Conservation (phyloP, 2,888 invertebrate species). For the Pristionchus maxplancki region DNA sequence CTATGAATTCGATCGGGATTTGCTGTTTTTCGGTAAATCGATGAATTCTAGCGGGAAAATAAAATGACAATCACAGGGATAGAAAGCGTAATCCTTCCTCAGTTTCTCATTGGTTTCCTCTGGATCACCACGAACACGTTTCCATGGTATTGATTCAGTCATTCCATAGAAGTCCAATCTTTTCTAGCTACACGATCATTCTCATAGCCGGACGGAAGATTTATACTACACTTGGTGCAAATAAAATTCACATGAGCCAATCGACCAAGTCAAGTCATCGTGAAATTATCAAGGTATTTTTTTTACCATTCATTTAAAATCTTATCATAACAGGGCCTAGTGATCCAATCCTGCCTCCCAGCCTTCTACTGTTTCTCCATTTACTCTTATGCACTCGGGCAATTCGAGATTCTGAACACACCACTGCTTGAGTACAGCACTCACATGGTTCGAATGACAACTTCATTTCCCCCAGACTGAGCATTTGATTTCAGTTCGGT, state of each 20-base stretch:
- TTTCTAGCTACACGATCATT: background rate
- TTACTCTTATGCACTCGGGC: slow-evolving; percentile 7
- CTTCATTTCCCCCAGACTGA: background rate
- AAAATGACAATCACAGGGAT: background rate
- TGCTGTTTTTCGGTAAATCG: background rate
- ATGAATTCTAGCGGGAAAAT: background rate
- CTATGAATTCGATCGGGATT: background rate
- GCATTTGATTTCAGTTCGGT: background rate
- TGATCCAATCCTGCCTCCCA: background rate
- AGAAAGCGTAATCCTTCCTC: background rate
- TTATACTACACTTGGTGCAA: background rate
- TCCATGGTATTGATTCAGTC: background rate
- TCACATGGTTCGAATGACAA: background rate
- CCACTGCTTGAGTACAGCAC: slow-evolving; percentile 14
- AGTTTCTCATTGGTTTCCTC: background rate
- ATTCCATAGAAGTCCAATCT: background rate
- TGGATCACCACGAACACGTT: background rate
- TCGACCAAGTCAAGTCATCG: background rate
- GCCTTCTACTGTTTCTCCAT: background rate
- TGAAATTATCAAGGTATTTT: background rate
- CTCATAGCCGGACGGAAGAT: slow-evolving; percentile 6
- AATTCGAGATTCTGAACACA: background rate
- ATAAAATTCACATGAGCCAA: slow-evolving; percentile 24
- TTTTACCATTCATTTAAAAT: background rate
- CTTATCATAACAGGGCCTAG: background rate